Evolutionary conservation across 1,140 invertebrate species (phyloP).

Genomic region (Anthonomus grandis): DNA sequence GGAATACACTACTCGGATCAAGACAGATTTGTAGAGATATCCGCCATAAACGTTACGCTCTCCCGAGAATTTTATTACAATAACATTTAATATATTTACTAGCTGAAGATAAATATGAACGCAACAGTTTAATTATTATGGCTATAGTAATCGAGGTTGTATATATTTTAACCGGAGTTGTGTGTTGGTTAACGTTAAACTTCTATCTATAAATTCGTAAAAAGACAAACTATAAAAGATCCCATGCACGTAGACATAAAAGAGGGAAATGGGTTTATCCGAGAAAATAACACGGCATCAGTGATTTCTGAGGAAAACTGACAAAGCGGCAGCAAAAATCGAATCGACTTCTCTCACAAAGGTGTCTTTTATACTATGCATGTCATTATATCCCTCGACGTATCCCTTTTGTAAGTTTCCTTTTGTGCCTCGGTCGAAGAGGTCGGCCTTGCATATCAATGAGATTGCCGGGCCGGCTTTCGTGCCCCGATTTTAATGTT

Average conservation of each 20-base stretch:
- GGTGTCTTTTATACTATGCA: slow-evolving; percentile 37
- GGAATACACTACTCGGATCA: slow-evolving; percentile 5
- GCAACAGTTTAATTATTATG: slow-evolving; percentile 1
- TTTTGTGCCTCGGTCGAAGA: slow-evolving; percentile 34
- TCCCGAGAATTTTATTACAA: slow-evolving; percentile 7
- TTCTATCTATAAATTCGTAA: no score
- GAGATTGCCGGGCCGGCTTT: slow-evolving; percentile 30
- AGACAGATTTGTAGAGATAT: slow-evolving; percentile 18
- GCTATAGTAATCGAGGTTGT: slow-evolving; percentile 10
- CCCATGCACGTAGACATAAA: no score
- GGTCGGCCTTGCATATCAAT: slow-evolving; percentile 40
- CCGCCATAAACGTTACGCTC: background rate
- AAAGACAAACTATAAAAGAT: no score
- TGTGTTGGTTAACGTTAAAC: background rate
- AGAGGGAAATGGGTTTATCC: slow-evolving; percentile 19
- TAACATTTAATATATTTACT: slow-evolving; percentile 7
- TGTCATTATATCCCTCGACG: slow-evolving; percentile 38
- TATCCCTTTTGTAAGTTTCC: slow-evolving; percentile 39
- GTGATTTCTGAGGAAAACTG: slow-evolving; percentile 20
- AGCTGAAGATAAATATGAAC: background rate
- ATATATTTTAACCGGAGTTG: slow-evolving; percentile 8
- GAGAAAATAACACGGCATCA: slow-evolving; percentile 19
- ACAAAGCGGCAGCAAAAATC: slow-evolving; percentile 32
- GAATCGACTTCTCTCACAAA: slow-evolving; percentile 34
- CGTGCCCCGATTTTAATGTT: slow-evolving; percentile 36